A percentile compares a stretch with the other conserved stretches of the same genome.
Evolutionary conservation across 1,140 invertebrate species (phyloP).

Genomic region (Drosophila pseudoobscura): DNA sequence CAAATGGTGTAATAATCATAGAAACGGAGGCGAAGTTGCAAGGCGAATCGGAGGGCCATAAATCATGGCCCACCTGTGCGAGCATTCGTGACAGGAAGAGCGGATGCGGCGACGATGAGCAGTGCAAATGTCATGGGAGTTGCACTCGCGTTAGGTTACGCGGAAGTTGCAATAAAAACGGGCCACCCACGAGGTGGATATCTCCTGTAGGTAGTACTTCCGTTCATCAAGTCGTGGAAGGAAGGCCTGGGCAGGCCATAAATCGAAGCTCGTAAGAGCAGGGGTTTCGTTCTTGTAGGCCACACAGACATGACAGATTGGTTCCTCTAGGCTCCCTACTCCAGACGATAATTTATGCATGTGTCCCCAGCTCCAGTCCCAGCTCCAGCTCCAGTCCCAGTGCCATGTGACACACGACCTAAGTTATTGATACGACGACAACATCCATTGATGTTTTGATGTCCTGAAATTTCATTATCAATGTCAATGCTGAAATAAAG

Average conservation of each 20-base stretch:
- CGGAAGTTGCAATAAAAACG: slow-evolving; percentile 43
- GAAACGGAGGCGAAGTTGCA: slow-evolving; percentile 18
- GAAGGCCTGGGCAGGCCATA: neutral
- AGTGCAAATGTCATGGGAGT: slow-evolving; percentile 34
- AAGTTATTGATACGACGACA: slow-evolving; percentile 58
- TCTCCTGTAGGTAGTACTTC: neutral
- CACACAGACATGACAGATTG: slow-evolving; percentile 54
- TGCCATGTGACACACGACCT: slow-evolving; percentile 21
- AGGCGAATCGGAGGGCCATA: slow-evolving; percentile 5
- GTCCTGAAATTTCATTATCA: slow-evolving; percentile 72
- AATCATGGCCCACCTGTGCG: slow-evolving; percentile 37
- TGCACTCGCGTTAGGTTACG: slow-evolving; percentile 23
- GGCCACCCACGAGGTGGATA: neutral
- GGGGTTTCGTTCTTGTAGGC: slow-evolving; percentile 23
- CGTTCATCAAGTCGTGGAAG: neutral
- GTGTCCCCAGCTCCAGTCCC: slow-evolving; percentile 3
- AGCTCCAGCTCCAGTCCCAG: neutral
- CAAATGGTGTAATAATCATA: slow-evolving; percentile 26
- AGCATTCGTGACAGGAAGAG: slow-evolving; percentile 6
- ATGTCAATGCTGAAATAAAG: slow-evolving; percentile 58
- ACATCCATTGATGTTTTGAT: slow-evolving; percentile 37
- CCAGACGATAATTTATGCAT: slow-evolving; percentile 56
- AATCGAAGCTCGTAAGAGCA: slow-evolving; percentile 13
- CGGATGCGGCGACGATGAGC: slow-evolving; percentile 24
- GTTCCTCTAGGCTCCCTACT: neutral